A percentile compares a stretch with the other conserved stretches of the same genome.
Conservation (phyloP, 2,888 invertebrate species). For the Thymelicus sylvestris region DNA sequence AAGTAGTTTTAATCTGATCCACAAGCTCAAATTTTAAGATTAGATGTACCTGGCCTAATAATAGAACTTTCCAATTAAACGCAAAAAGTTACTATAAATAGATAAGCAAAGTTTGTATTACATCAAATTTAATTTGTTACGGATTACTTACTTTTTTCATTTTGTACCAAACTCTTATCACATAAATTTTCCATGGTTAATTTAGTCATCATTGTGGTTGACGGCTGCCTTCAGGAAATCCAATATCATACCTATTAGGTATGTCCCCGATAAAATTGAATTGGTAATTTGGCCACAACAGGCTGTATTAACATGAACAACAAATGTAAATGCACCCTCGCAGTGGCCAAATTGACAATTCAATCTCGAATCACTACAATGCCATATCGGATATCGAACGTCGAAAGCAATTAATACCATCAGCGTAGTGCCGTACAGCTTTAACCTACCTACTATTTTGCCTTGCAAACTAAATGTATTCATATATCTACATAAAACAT, state of each 20-base stretch:
- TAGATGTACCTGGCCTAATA: no score
- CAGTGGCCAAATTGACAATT: slow-evolving; percentile 37
- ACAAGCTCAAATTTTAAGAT: no score
- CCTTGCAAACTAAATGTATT: slow-evolving; percentile 25
- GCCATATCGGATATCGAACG: slow-evolving; percentile 37
- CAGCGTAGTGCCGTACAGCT: slow-evolving; percentile 23
- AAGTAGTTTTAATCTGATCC: no score
- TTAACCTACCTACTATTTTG: slow-evolving; percentile 27
- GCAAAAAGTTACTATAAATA: no score
- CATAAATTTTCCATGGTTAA: neutral
- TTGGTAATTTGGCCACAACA: slow-evolving; percentile 34
- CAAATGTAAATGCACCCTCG: slow-evolving; percentile 35
- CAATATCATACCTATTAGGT: slow-evolving; percentile 16
- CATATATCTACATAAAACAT: neutral
- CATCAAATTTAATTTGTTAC: no score
- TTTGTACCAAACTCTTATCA: no score
- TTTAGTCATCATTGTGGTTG: neutral
- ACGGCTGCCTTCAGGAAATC: slow-evolving; percentile 9
- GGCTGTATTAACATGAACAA: slow-evolving; percentile 31
- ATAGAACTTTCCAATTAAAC: no score
- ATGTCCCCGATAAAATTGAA: slow-evolving; percentile 22
- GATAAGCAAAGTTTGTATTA: no score
- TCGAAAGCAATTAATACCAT: slow-evolving; percentile 38
- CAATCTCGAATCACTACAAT: slow-evolving; percentile 33
- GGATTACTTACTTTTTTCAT: no score